Conservation (phyloP, 1,140 invertebrate species). For the Camponotus pennsylvanicus region DNA sequence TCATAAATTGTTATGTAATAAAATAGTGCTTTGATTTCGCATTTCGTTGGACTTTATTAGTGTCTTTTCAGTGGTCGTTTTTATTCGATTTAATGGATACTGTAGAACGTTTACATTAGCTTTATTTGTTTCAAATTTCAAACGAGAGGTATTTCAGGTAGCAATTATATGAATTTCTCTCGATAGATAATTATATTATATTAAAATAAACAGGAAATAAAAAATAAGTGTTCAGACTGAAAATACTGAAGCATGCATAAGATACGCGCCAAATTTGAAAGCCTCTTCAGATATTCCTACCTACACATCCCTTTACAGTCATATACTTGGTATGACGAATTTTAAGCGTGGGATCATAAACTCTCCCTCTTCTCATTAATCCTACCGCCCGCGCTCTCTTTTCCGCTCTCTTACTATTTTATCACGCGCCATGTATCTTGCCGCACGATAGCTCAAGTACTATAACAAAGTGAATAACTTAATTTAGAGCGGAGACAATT, state of each 20-base stretch:
- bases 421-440: conserved; percentile 59
- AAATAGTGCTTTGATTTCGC: not conserved
- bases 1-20: not conserved
- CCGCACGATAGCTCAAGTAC: conserved; percentile 47
- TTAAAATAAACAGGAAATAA: not conserved
- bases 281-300: not conserved
- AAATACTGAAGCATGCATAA: not conserved
- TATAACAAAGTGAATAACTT: conserved; percentile 63
- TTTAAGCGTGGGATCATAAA: conserved; percentile 58
- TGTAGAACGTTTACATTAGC: not conserved
- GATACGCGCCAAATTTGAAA: conserved; percentile 18
- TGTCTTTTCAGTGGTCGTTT: not conserved
- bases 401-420: conserved; percentile 47
- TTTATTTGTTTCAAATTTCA: conserved; percentile 1
- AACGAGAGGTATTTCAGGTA: not conserved
- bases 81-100: not conserved
- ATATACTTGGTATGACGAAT: conserved; percentile 41
- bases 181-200: not conserved
- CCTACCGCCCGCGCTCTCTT: conserved; percentile 18
- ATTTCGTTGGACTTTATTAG: not conserved
- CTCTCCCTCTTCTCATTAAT: conserved; percentile 55
- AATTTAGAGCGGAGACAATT: conserved; percentile 60
- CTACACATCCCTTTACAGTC: not conserved
- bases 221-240: not conserved
- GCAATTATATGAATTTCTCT: not conserved